Conservation (phyloP, 2,888 invertebrate genomes). For the Apodemia duryi region DNA sequence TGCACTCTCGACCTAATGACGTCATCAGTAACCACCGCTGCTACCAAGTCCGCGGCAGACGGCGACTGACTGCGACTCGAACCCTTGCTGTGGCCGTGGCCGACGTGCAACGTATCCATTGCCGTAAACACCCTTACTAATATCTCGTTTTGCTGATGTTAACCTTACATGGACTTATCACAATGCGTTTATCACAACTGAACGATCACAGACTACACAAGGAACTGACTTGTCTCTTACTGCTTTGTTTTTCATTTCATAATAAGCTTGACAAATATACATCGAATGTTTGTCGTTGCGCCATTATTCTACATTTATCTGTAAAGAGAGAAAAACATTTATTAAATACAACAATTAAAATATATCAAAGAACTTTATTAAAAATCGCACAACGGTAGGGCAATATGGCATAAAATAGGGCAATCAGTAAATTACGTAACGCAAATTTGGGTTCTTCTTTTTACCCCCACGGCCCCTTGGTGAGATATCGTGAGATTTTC, state of each 20-base stretch:
- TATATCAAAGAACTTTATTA: too few relatives aligned
- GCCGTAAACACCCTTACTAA: slow-evolving; percentile 31
- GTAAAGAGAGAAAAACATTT: slow-evolving; percentile 32
- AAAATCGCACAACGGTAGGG: too few relatives aligned
- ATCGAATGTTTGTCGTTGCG: slow-evolving; percentile 30
- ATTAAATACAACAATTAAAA: background rate
- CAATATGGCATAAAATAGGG: too few relatives aligned
- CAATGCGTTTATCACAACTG: slow-evolving; percentile 28
- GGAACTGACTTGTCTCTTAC: slow-evolving; percentile 27
- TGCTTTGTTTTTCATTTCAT: slow-evolving; percentile 24
- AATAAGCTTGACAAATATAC: slow-evolving; percentile 7
- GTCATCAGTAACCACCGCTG: slow-evolving; percentile 63
- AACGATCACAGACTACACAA: slow-evolving; percentile 34
- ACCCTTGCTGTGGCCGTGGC: slow-evolving; percentile 76
- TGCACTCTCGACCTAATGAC: slow-evolving; percentile 70
- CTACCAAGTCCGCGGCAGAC: slow-evolving; percentile 68
- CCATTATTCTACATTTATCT: slow-evolving; percentile 43
- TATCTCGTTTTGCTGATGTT: slow-evolving; percentile 14
- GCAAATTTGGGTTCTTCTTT: too few relatives aligned
- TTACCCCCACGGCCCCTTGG: too few relatives aligned
- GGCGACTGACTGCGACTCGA: slow-evolving; percentile 83
- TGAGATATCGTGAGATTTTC: too few relatives aligned
- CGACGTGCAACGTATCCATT: slow-evolving; percentile 70
- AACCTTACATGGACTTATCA: slow-evolving; percentile 31
- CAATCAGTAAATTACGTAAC: too few relatives aligned